Conservation (phyloP, 2,797 vertebrate genomes). For the Oreonectes daqikongensis region DNA sequence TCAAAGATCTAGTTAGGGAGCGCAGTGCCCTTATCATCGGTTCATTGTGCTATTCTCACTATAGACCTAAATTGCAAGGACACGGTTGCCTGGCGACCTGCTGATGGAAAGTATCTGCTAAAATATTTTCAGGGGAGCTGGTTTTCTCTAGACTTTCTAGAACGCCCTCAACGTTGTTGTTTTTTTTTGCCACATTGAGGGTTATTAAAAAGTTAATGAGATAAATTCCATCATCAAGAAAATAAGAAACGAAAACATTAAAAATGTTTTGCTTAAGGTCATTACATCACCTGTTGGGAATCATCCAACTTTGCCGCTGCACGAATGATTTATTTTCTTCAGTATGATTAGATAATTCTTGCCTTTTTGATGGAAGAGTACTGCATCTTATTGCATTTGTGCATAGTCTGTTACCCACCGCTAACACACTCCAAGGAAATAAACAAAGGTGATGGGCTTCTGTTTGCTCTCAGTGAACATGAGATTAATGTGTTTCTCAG, state of each 20-base stretch:
- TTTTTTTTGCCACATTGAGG: not conserved
- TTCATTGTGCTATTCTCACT: slow-evolving; percentile 75
- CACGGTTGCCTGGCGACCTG: slow-evolving; percentile 83
- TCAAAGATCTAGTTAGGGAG: slow-evolving; percentile 31
- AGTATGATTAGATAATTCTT: slow-evolving; percentile 45
- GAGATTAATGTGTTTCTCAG: slow-evolving; percentile 54
- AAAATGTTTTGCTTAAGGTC: slow-evolving; percentile 3
- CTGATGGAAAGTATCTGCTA: slow-evolving; percentile 68
- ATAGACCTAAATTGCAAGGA: slow-evolving; percentile 77
- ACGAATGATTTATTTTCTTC: slow-evolving; percentile 40
- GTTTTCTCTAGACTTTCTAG: slow-evolving; percentile 12
- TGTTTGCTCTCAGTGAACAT: slow-evolving; percentile 45
- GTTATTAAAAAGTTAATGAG: slow-evolving; percentile 24
- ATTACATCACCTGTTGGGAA: slow-evolving; percentile 45
- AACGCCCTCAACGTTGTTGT: not conserved
- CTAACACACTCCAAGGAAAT: slow-evolving; percentile 47
- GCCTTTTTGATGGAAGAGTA: slow-evolving; percentile 44
- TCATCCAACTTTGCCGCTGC: slow-evolving; percentile 20
- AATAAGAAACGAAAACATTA: slow-evolving; percentile 14
- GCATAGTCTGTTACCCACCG: slow-evolving; percentile 43
- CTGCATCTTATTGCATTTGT: slow-evolving; percentile 41
- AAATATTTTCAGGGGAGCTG: slow-evolving; percentile 46
- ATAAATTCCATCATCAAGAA: slow-evolving; percentile 32
- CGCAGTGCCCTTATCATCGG: slow-evolving; percentile 65
- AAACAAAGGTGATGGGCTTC: slow-evolving; percentile 47